These are phyloP conservation scores for Pimpla rufipes DNA, from an alignment of 2,888 invertebrate genomes.

Conservation along the genomic window DNA sequence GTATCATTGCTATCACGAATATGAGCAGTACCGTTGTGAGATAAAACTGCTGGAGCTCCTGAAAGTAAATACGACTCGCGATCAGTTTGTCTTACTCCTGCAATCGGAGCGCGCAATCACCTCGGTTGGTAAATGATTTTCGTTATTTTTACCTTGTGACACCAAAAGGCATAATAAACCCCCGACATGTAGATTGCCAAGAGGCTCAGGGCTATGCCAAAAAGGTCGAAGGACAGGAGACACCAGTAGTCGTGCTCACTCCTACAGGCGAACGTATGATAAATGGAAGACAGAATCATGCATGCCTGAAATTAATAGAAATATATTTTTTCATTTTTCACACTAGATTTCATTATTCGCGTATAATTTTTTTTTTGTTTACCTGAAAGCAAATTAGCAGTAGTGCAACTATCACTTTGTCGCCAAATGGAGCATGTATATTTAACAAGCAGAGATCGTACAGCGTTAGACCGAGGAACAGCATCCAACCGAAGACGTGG, in stretches of 20 bases:
- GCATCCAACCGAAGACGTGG: slow-evolving; percentile 94
- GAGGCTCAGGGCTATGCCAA: slow-evolving; percentile 96
- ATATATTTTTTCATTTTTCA: slow-evolving; percentile 7
- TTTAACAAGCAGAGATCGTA: slow-evolving; percentile 93
- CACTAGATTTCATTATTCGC: slow-evolving; percentile 11
- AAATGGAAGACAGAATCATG: slow-evolving; percentile 96
- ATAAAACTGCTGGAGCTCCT: slow-evolving; percentile 93
- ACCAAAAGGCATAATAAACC: slow-evolving; percentile 98
- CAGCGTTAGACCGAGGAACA: slow-evolving; percentile 93
- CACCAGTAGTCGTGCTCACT: slow-evolving; percentile 94
- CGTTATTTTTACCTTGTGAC: slow-evolving; percentile 90
- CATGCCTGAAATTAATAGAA: slow-evolving; percentile 90
- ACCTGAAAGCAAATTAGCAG: slow-evolving; percentile 95
- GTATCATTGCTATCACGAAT: slow-evolving; percentile 92
- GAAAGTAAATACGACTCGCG: not conserved
- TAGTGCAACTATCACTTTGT: slow-evolving; percentile 94
- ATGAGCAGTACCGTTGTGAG: slow-evolving; percentile 93
- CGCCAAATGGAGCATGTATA: slow-evolving; percentile 91
- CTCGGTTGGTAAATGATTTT: not conserved
- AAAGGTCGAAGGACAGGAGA: slow-evolving; percentile 95
- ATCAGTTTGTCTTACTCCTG: not conserved
- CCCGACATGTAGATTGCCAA: slow-evolving; percentile 98
- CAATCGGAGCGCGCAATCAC: not conserved
- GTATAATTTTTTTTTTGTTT: not conserved
- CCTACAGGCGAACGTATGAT: slow-evolving; percentile 97